These are phyloP conservation scores for Chloebia gouldiae DNA, from an alignment of 2,113 vertebrate genomes.

Conservation along the genomic window DNA sequence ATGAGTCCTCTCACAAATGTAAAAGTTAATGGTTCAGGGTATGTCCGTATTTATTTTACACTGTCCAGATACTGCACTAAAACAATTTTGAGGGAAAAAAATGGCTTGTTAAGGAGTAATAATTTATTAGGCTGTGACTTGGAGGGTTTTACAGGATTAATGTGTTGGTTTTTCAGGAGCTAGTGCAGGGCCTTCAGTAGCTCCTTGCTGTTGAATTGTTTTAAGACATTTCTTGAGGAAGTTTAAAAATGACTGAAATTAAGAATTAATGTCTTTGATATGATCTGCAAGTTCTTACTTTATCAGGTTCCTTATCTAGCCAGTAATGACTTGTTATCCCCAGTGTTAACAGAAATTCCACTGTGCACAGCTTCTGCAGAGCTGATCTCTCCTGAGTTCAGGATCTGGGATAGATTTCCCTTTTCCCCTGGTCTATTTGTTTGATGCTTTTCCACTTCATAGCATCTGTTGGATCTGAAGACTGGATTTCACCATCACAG, in stretches of 20 bases:
- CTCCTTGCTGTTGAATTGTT: not conserved
- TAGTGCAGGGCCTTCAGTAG: not conserved
- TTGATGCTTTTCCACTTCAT: not conserved
- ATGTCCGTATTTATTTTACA: not conserved
- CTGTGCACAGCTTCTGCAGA: not conserved
- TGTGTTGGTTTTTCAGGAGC: not conserved
- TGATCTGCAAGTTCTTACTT: not conserved
- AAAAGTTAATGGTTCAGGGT: not conserved
- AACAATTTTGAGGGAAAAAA: not conserved
- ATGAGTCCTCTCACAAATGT: not conserved
- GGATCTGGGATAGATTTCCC: not conserved
- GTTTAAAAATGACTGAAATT: not conserved
- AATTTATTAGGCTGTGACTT: not conserved
- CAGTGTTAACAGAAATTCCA: rapidly evolving
- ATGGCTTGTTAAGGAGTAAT: not conserved
- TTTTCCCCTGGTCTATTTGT: not conserved
- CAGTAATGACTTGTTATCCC: not conserved
- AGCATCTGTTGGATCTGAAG: not conserved
- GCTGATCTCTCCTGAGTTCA: not conserved
- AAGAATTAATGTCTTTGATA: not conserved
- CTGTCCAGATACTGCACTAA: not conserved
- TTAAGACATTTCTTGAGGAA: not conserved
- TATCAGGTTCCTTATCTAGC: not conserved
- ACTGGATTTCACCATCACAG: not conserved
- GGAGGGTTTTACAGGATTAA: not conserved